These are phyloP conservation scores for Danio tinwini DNA, from an alignment of 2,797 vertebrate species.

Conservation along the genomic window DNA sequence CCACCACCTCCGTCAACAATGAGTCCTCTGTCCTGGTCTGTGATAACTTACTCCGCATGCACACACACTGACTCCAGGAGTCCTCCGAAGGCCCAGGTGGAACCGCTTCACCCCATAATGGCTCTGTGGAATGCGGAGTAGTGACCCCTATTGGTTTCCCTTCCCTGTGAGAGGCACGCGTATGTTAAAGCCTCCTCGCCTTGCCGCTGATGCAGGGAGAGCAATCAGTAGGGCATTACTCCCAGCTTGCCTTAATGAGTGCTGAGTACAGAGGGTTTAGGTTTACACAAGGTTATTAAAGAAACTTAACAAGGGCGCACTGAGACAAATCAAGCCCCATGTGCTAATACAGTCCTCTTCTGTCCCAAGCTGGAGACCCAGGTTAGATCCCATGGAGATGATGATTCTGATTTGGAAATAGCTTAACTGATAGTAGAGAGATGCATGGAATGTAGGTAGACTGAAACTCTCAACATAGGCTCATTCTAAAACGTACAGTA, in stretches of 20 bases:
- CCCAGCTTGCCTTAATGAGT: slow-evolving; percentile 68
- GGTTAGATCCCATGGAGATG: background rate
- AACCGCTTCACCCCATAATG: slow-evolving; percentile 64
- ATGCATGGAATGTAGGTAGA: background rate
- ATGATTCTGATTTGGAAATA: slow-evolving; percentile 27
- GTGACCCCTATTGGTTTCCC: slow-evolving; percentile 63
- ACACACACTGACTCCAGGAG: slow-evolving; percentile 54
- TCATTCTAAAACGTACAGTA: background rate
- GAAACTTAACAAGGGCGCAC: slow-evolving; percentile 71
- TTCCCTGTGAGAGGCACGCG: slow-evolving; percentile 49
- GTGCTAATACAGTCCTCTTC: slow-evolving; percentile 44
- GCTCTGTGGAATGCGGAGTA: slow-evolving; percentile 60
- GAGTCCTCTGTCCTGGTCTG: slow-evolving; percentile 52
- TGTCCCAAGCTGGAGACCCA: slow-evolving; percentile 34
- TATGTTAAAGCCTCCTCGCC: slow-evolving; percentile 46
- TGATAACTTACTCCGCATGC: slow-evolving; percentile 52
- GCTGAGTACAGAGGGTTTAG: slow-evolving; percentile 62
- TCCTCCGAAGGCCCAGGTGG: slow-evolving; percentile 59
- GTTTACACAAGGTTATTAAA: slow-evolving; percentile 68
- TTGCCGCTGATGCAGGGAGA: slow-evolving; percentile 53
- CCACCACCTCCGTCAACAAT: slow-evolving; percentile 60
- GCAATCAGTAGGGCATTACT: slow-evolving; percentile 62
- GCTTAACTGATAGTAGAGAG: background rate
- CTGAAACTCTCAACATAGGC: background rate
- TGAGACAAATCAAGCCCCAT: slow-evolving; percentile 49